Base-by-base conservation (phyloP, 2,888 invertebrate species). In the Ochropacha duplaris region DNA sequence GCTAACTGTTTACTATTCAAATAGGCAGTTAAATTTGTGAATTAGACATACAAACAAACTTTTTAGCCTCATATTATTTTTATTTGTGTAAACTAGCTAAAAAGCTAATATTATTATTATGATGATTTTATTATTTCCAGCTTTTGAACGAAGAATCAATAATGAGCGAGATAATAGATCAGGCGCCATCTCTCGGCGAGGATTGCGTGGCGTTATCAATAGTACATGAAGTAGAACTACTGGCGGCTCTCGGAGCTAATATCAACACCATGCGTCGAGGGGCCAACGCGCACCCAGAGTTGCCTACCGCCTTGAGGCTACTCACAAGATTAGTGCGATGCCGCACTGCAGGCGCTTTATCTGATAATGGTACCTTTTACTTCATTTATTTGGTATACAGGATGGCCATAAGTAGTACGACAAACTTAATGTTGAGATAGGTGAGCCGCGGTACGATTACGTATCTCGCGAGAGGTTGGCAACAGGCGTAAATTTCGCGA, bases 151-250 rank as follows among this genome's bases (percentile, higher is more conserved):
- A 92, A 36, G 92, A 91, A 55, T 76, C 88, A 5, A 85, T 87
- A 8, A 88, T 96, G 74, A 94, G 95, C 60, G 96, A 96, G 79
- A 94, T 97, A 14, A 93, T 96, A 54, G 94, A 95, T 50, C 94
- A 95, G 26, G 95, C 95, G 0, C 96, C 96, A 8, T 95, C 95
- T 0, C 86, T 97, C 12, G 93, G 92, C 1, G 94, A 95, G 36
- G 96, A 97, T 79, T 95, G 96, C 44, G 94, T 95, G 14, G 95
- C 96, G 0, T 86, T 96, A 31, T 96, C 96, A 0, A 95, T 97
- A 68, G 91, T 97, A 14, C 96, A 96, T 76, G 96, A 97, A 80
- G 95, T 96, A 19, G 96, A 96, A 71, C 84, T 97, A n/a, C 88
- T 97, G 65, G 94, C 95, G 0, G 95, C 96, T 14, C 88, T 97